phyloP scores from a whole-genome alignment of 2,888 invertebrate species.

The Sinopyrophorus schimmeli region DNA sequence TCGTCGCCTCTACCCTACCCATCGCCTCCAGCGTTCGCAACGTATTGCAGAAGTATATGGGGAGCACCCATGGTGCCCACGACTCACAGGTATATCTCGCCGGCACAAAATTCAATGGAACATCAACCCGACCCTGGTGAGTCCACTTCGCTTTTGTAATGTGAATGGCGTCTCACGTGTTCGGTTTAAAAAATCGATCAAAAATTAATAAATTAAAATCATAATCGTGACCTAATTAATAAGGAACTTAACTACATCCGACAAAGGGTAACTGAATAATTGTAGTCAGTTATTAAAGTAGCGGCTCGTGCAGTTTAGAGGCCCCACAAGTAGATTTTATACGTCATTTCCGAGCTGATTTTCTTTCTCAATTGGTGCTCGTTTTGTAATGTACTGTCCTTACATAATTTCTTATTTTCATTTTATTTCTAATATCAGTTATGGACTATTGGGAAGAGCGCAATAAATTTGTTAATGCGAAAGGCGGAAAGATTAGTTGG shows the following conservation, averaged over 20 bases:
- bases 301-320: constrained; percentile 40
- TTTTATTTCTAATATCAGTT: too few species aligned
- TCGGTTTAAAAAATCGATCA: too few species aligned
- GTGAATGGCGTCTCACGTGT: too few species aligned
- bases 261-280: constrained; percentile 39
- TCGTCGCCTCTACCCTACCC: constrained; percentile 46
- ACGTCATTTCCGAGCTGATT: constrained; percentile 50
- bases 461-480: too few species aligned
- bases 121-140: constrained; percentile 41
- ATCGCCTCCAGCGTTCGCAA: constrained; percentile 48
- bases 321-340: constrained; percentile 47
- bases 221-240: constrained; percentile 23
- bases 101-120: constrained; percentile 38
- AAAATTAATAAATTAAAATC: constrained; percentile 8
- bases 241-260: constrained; percentile 25
- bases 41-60: constrained; percentile 53
- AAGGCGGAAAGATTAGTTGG: too few species aligned
- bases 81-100: constrained; percentile 45
- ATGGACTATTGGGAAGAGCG: too few species aligned
- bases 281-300: constrained; percentile 40
- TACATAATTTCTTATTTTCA: too few species aligned
- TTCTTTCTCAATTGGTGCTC: too few species aligned
- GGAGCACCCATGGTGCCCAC: constrained; percentile 48
- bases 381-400: too few species aligned
- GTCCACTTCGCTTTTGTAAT: not conserved